Percentiles rank a stretch among this genome's conserved stretches.
Conservation (phyloP, 2,888 invertebrate genomes). For the Anticlea derivata region DNA sequence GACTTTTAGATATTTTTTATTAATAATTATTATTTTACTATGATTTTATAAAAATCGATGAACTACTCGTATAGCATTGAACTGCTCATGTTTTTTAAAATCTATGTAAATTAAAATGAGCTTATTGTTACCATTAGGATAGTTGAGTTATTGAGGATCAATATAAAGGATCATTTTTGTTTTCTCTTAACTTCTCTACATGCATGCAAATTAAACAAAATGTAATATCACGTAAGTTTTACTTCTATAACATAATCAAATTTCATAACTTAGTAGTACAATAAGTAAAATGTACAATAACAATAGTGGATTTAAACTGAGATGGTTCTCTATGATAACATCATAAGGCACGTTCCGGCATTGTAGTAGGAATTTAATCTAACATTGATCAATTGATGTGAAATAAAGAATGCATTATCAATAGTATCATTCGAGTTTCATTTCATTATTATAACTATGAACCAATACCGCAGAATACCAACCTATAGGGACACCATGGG, state of each 20-base stretch:
- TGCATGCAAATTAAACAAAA: constrained; percentile 32
- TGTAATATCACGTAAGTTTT: constrained; percentile 8
- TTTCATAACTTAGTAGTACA: neutral
- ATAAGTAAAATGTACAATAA: neutral
- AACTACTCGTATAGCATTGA: constrained; percentile 11
- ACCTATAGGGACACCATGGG: no score
- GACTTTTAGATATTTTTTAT: constrained; percentile 21
- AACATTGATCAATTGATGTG: neutral
- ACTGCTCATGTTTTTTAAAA: constrained; percentile 19
- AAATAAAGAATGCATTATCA: constrained; percentile 9
- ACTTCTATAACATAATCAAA: constrained; percentile 12
- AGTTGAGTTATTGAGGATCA: neutral
- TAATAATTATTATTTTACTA: constrained; percentile 5
- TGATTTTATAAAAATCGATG: constrained; percentile 9
- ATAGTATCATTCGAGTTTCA: constrained; percentile 10
- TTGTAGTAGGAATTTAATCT: neutral
- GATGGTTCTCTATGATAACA: neutral
- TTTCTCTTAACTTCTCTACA: neutral
- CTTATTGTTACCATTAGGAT: constrained; percentile 25
- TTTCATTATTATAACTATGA: constrained; percentile 4
- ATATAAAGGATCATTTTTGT: neutral
- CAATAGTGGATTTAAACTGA: neutral
- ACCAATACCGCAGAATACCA: no score
- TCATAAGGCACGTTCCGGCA: neutral
- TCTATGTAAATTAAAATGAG: constrained; percentile 19